Conservation (phyloP, 2,797 vertebrate genomes). For the Antrozous pallidus region DNA sequence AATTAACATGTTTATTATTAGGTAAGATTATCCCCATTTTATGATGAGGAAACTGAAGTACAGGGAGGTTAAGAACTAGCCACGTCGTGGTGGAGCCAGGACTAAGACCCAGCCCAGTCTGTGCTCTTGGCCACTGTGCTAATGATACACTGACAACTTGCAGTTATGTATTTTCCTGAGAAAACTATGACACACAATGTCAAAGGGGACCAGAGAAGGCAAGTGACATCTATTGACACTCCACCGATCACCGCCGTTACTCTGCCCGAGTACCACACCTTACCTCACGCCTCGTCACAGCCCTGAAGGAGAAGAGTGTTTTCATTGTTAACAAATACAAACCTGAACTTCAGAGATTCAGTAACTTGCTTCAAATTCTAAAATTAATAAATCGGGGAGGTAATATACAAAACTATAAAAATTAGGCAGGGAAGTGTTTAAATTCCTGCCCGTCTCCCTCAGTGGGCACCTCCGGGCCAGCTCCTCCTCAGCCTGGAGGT, state of each 20-base stretch:
- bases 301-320: background rate
- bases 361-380: background rate
- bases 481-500: background rate
- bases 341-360: background rate
- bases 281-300: background rate
- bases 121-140: background rate
- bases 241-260: background rate
- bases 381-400: background rate
- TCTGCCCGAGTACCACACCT: no score
- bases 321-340: background rate
- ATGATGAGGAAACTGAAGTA: background rate
- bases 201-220: background rate
- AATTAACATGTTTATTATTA: no score
- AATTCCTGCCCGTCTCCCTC: accelerated
- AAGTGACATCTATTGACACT: background rate
- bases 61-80: background rate
- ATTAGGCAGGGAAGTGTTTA: background rate
- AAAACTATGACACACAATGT: background rate
- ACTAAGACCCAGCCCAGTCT: background rate
- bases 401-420: background rate
- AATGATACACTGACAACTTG: background rate
- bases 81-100: accelerated
- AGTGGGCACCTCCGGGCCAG: background rate
- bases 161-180: background rate
- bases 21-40: background rate